Base-by-base conservation (phyloP, 2,888 invertebrate species). In the Athripsodes cinereus region DNA sequence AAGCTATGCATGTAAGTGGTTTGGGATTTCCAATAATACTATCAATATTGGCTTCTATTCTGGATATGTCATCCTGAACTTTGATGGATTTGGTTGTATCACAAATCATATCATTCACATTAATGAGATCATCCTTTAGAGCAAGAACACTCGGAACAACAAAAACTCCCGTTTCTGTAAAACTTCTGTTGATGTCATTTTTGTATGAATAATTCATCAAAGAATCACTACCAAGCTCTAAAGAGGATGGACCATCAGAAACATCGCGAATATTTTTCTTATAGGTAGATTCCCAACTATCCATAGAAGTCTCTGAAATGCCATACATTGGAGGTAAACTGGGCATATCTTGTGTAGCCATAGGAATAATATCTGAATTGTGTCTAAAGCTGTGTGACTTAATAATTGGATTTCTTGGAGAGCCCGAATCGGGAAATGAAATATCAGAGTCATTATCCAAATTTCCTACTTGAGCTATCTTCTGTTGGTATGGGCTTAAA, bases 321-420 rank as follows among this genome's bases (percentile, higher is more conserved):
- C 79, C 79, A 16, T 78, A 77, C 8, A 78, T 76, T 16, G 78
- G 76, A 16, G 79, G 79, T 51, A 79, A 69, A 69, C 79, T 79
- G 19, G 79, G 78, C 75, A 79, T 72, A 60, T 78, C 79, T 19
- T 61, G 61, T 19, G 76, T 77, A 64, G 75, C 74, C 56, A 76
- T 73, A 2, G 78, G 77, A 56, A 74, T 70, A 10, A 74, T 71
- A 65, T 82, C 81, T 31, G 81, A 79, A 62, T 81, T 78, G 68
- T 79, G 80, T 66, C 84, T 82, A 71, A 88, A 88, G 67, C 88
- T 88, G 63, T 86, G 85, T 1, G 87, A 86, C 69, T 88, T 88
- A 53, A 84, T 81, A 21, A 88, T 81, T 20, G 83, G 80, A 70
- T 81, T 82, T 63, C 79, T 74, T 26, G 76, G 71, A 67, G 75